phyloP scores from a whole-genome alignment of 2,888 invertebrate species.

The Perdita meconis region DNA sequence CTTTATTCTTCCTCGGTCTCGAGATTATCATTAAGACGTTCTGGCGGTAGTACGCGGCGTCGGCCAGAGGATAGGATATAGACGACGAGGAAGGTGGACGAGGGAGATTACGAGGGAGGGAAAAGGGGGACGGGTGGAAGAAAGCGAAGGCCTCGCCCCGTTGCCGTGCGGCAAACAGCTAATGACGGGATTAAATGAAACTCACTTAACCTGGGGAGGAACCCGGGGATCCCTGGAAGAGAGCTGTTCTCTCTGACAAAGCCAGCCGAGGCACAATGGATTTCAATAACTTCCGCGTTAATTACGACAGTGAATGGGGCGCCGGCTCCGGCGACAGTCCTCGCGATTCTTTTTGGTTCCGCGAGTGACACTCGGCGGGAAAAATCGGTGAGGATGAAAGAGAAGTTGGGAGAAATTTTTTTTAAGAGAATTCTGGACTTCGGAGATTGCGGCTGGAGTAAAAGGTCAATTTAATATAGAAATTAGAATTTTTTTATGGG shows the following conservation, averaged over 20 bases:
- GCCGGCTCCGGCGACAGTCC: not conserved
- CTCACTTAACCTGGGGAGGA: slow-evolving; percentile 48
- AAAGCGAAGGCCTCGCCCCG: slow-evolving; percentile 32
- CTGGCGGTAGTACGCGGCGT: slow-evolving; percentile 20
- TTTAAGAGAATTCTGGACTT: not conserved
- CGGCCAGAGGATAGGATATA: slow-evolving; percentile 42
- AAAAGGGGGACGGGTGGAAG: slow-evolving; percentile 8
- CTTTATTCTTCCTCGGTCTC: slow-evolving; percentile 46
- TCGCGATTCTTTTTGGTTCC: not conserved
- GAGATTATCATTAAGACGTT: slow-evolving; percentile 62
- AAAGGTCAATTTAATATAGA: too few species aligned
- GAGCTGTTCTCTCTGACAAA: slow-evolving; percentile 12
- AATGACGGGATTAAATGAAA: slow-evolving; percentile 61
- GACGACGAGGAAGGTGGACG: slow-evolving; percentile 32
- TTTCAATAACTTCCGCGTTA: slow-evolving; percentile 47
- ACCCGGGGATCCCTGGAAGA: slow-evolving; percentile 15
- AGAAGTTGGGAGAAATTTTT: too few species aligned
- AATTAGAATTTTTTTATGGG: too few species aligned
- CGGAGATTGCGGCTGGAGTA: not conserved
- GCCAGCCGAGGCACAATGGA: slow-evolving; percentile 7
- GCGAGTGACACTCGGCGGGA: not conserved
- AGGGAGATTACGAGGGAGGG: slow-evolving; percentile 6
- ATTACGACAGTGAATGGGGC: slow-evolving; percentile 13
- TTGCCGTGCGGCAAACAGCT: slow-evolving; percentile 41
- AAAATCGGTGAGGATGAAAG: too few species aligned